Base-by-base conservation (phyloP, 2,797 vertebrate species). In the Sebastes ruberrimus region DNA sequence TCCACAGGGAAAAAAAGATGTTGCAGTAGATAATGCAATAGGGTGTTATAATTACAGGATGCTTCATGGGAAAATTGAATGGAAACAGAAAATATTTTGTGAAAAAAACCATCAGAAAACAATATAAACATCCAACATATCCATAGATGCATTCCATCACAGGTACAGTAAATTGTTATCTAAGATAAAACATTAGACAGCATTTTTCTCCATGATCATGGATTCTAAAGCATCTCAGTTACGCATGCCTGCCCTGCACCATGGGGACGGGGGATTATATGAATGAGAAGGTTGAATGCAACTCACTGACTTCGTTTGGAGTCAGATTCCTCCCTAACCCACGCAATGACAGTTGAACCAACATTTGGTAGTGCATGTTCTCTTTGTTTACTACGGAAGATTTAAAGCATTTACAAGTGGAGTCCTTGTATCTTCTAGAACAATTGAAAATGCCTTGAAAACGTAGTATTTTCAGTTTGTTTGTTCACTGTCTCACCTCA, bases 201-300 rank as follows among this genome's bases (percentile, higher is more conserved):
- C 35, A 27, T 63, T 77, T 65, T 71, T 46, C 14, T 66, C 9
- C n/a, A 63, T 64, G 57, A 25, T 35, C 57, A 68, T 33, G 32
- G 55, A 74, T 28, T 25, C 67, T 9, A 66, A 23, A 78, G 30
- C 33, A 70, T 78, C 70, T 79, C 82, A 52, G 67, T 32, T 71
- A 76, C 49, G 64, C 78, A 86, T 86, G 79, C 62, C 69, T 77
- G 32, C 7, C 46, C 67, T 69, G 70, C 76, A 65, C 76, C 57
- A 82, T 67, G 20, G 72, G 63, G 66, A 78, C 62, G 57, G 56
- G 59, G 63, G 60, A 72, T 65, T 75, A 78, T 53, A 74, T 64
- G 62, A 87, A 76, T 69, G 59, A 72, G 42, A 46, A 46, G 53
- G 61, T 28, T 74, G 61, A 49, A 76, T 18, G 60, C 71, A 74